Evolutionary conservation across 2,113 vertebrate genomes (phyloP).

Genomic region (Sebastes fasciatus): DNA sequence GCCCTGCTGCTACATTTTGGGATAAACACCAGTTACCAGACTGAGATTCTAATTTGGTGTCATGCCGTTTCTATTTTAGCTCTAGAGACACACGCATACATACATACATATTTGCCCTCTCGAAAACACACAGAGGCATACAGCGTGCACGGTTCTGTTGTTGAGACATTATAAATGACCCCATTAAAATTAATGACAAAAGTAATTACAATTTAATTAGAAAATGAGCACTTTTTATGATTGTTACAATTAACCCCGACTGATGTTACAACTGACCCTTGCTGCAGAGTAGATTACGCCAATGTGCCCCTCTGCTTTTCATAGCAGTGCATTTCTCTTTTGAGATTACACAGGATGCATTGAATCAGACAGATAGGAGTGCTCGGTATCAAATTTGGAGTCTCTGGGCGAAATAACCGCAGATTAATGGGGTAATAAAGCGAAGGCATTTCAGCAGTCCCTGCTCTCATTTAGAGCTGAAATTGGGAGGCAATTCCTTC

Average conservation of each 20-base stretch:
- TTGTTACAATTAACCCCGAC: conserved; percentile 72
- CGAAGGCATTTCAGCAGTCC: conserved; percentile 29
- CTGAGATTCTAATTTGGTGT: conserved; percentile 56
- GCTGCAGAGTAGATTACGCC: conserved; percentile 43
- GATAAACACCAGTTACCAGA: conserved; percentile 26
- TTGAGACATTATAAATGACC: conserved; percentile 73
- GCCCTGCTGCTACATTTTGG: conserved; percentile 20
- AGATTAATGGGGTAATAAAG: conserved; percentile 62
- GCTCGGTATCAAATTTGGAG: conserved; percentile 31
- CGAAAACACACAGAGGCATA: conserved; percentile 37
- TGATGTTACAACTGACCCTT: conserved; percentile 69
- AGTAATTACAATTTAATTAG: conserved; percentile 79
- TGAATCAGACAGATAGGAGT: conserved; percentile 38
- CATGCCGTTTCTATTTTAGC: conserved; percentile 43
- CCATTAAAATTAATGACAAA: conserved; percentile 78
- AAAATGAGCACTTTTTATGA: conserved; percentile 75
- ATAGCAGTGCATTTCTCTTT: conserved; percentile 32
- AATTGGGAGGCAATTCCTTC: conserved; percentile 42
- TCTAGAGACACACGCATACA: not conserved
- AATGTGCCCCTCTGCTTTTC: conserved; percentile 27
- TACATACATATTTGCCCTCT: conserved; percentile 40
- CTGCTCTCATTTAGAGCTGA: conserved; percentile 44
- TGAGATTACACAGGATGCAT: conserved; percentile 27
- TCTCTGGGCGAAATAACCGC: conserved; percentile 40
- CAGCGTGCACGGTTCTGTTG: conserved; percentile 43